Conservation (phyloP, 2,113 vertebrate species). For the Pituophis catenifer region DNA sequence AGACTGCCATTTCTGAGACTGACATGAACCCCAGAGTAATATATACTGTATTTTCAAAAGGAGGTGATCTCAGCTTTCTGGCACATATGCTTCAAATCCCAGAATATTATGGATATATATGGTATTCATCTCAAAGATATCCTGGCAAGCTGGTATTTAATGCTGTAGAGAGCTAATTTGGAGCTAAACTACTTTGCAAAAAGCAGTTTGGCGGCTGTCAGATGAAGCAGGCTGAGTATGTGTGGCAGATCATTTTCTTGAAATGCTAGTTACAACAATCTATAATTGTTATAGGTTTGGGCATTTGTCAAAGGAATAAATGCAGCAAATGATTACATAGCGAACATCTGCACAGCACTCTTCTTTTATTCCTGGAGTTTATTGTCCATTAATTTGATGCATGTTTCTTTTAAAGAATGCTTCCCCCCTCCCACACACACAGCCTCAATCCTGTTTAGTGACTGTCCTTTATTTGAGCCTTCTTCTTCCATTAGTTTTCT, state of each 20-base stretch:
- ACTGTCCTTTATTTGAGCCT: slow-evolving; percentile 58
- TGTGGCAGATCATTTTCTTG: slow-evolving; percentile 71
- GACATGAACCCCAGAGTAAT: slow-evolving; percentile 65
- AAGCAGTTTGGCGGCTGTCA: slow-evolving; percentile 80
- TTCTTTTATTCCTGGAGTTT: slow-evolving; percentile 71
- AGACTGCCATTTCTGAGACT: slow-evolving; percentile 15
- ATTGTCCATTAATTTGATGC: slow-evolving; percentile 80
- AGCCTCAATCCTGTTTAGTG: slow-evolving; percentile 56
- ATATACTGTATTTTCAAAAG: slow-evolving; percentile 66
- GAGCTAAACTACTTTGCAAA: slow-evolving; percentile 73
- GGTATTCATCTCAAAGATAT: slow-evolving; percentile 69
- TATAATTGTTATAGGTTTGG: slow-evolving; percentile 21
- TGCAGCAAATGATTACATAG: slow-evolving; percentile 72
- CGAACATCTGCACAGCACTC: slow-evolving; percentile 74
- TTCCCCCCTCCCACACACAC: slow-evolving; percentile 10
- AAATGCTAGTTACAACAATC: slow-evolving; percentile 73
- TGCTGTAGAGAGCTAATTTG: slow-evolving; percentile 75
- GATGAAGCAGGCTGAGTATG: slow-evolving; percentile 65
- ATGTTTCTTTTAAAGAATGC: slow-evolving; percentile 75
- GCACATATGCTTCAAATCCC: slow-evolving; percentile 77
- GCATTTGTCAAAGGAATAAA: slow-evolving; percentile 79
- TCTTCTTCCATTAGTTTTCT: background rate
- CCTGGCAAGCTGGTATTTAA: slow-evolving; percentile 82
- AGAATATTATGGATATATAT: slow-evolving; percentile 73
- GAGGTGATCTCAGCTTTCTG: slow-evolving; percentile 62